phyloP scores from a whole-genome alignment of 2,888 invertebrate genomes.

The Dolichopus griseipennis region DNA sequence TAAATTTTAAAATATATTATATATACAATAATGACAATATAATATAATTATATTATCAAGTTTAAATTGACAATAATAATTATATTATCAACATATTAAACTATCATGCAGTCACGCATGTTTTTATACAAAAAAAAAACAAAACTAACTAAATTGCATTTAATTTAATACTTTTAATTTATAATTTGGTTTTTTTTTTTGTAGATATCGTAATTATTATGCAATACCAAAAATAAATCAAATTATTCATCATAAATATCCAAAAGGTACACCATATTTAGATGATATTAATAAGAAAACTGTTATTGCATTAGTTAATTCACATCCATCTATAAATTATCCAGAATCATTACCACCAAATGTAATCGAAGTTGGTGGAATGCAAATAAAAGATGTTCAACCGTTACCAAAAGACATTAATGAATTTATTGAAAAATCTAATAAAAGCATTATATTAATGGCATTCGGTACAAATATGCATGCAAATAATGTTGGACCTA shows the following conservation, averaged over 20 bases:
- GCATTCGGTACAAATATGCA: slow-evolving; percentile 35
- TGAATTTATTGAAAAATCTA: slow-evolving; percentile 29
- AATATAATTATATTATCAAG: neutral
- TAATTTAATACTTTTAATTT: too few relatives aligned
- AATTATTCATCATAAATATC: slow-evolving; percentile 23
- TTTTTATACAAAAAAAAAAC: too few relatives aligned
- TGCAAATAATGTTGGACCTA: slow-evolving; percentile 20
- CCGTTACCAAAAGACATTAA: slow-evolving; percentile 29
- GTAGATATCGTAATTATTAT: slow-evolving; percentile 24
- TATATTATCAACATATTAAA: too few relatives aligned
- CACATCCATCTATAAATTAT: slow-evolving; percentile 33
- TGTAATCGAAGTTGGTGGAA: slow-evolving; percentile 37
- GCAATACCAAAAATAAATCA: slow-evolving; percentile 24
- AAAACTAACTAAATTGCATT: too few relatives aligned
- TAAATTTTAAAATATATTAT: neutral
- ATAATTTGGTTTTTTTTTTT: neutral
- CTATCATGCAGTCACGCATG: too few relatives aligned
- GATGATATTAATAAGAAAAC: slow-evolving; percentile 25
- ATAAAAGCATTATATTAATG: slow-evolving; percentile 35
- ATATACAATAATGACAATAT: neutral
- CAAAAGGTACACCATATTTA: slow-evolving; percentile 22
- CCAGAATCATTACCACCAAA: slow-evolving; percentile 36
- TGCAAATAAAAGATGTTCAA: slow-evolving; percentile 32
- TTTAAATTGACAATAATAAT: too few relatives aligned
- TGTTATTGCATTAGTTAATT: slow-evolving; percentile 33